phyloP scores from a whole-genome alignment of 1,140 invertebrate genomes.

The Goniozus legneri region DNA sequence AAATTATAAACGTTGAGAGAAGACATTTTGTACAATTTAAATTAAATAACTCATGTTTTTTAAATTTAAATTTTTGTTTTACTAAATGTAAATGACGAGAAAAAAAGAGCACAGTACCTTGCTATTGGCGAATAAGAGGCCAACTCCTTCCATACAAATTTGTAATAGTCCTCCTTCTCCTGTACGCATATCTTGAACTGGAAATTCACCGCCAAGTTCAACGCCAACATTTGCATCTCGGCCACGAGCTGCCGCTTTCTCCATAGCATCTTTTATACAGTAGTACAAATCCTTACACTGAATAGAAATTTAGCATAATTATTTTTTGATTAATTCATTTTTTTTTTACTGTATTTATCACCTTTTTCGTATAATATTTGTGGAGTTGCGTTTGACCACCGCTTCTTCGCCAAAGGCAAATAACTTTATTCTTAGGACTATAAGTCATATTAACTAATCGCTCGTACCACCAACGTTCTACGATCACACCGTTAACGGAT shows the following conservation, averaged over 20 bases:
- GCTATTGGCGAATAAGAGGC: conserved; percentile 96
- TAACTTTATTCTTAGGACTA: conserved; percentile 94
- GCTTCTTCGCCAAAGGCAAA: conserved; percentile 92
- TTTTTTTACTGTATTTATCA: conserved; percentile 53
- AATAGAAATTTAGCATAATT: conserved; percentile 15
- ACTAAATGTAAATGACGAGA: conserved; percentile 19
- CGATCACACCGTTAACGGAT: conserved; percentile 89
- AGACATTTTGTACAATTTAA: too few relatives aligned
- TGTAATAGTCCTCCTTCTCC: conserved; percentile 96
- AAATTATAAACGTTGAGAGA: too few relatives aligned
- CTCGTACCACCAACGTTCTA: conserved; percentile 99
- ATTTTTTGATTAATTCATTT: conserved; percentile 4
- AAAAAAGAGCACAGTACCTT: conserved; percentile 71
- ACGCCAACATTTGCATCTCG: conserved; percentile 67
- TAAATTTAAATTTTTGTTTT: too few relatives aligned
- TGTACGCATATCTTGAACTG: conserved; percentile 93
- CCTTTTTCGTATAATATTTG: conserved; percentile 99
- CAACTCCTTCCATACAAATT: conserved; percentile 99
- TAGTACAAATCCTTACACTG: conserved; percentile 98
- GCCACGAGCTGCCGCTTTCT: conserved; percentile 84
- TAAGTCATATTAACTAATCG: conserved; percentile 99
- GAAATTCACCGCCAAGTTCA: conserved; percentile 97
- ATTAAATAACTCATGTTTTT: too few relatives aligned
- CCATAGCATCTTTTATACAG: conserved; percentile 98
- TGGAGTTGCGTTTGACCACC: conserved; percentile 91